Percentiles rank a stretch among this genome's conserved stretches.
phyloP scores from a whole-genome alignment of 2,888 invertebrate genomes.

The Cephus rjabovi region DNA sequence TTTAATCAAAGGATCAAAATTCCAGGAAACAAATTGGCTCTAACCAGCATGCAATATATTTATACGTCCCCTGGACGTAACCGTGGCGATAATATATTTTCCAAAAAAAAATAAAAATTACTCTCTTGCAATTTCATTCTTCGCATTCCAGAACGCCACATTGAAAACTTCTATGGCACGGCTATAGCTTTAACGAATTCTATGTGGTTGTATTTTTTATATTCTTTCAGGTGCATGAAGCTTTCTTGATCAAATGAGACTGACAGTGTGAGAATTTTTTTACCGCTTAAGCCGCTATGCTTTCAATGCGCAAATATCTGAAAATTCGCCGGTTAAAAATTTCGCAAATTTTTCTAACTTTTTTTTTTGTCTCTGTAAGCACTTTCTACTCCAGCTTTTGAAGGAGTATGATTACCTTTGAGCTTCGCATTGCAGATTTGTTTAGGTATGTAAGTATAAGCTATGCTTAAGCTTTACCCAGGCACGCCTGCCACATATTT shows the following conservation, averaged over 20 bases:
- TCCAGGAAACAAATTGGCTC: background rate
- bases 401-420: constrained; percentile 46
- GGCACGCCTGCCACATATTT: background rate
- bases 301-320: constrained; percentile 51
- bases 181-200: constrained; percentile 16
- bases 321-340: background rate
- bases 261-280: constrained; percentile 45
- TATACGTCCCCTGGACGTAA: background rate
- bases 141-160: background rate
- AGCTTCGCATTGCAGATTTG: constrained; percentile 45
- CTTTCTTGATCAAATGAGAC: constrained; percentile 61
- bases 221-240: constrained; percentile 66
- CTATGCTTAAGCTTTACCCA: background rate
- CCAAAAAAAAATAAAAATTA: constrained; percentile 2
- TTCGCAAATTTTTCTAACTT: constrained; percentile 8
- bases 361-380: constrained; percentile 33
- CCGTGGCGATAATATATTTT: background rate
- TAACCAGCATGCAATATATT: background rate
- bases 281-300: constrained; percentile 64
- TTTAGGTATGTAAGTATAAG: constrained; percentile 19
- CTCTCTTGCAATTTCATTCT: background rate
- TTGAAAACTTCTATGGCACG: background rate
- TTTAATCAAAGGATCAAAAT: background rate
- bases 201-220: constrained; percentile 54
- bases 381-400: constrained; percentile 39